Conservation (phyloP, 2,797 vertebrate species). For the Phalanger gymnotis region DNA sequence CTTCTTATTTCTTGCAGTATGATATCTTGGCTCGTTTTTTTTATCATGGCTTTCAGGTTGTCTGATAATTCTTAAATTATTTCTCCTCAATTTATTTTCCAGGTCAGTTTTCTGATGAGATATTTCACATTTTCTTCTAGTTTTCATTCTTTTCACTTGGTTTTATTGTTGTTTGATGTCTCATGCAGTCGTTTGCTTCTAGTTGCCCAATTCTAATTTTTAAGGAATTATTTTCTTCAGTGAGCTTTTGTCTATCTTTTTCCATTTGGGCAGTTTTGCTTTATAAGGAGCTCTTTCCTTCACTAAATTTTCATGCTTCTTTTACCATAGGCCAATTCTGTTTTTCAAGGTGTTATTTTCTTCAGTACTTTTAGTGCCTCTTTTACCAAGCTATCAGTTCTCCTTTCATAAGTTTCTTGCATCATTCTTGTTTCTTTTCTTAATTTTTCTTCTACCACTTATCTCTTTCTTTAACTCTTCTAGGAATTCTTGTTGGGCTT, state of each 20-base stretch:
- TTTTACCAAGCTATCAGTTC: background rate
- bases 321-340: background rate
- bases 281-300: background rate
- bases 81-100: background rate
- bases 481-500: background rate
- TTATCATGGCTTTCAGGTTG: background rate
- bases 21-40: background rate
- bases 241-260: background rate
- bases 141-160: background rate
- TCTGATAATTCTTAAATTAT: background rate
- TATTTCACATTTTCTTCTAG: background rate
- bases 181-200: background rate
- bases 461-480: background rate
- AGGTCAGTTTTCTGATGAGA: background rate
- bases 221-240: background rate
- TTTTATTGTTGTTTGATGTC: background rate
- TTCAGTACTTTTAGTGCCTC: background rate
- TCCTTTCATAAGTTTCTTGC: background rate
- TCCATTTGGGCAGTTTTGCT: background rate
- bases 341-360: background rate
- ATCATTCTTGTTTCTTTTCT: background rate
- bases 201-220: background rate
- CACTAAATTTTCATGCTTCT: background rate
- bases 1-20: background rate
- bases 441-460: background rate